These are phyloP conservation scores for Centrocercus urophasianus DNA, from an alignment of 2,113 vertebrate species.

Conservation along the genomic window DNA sequence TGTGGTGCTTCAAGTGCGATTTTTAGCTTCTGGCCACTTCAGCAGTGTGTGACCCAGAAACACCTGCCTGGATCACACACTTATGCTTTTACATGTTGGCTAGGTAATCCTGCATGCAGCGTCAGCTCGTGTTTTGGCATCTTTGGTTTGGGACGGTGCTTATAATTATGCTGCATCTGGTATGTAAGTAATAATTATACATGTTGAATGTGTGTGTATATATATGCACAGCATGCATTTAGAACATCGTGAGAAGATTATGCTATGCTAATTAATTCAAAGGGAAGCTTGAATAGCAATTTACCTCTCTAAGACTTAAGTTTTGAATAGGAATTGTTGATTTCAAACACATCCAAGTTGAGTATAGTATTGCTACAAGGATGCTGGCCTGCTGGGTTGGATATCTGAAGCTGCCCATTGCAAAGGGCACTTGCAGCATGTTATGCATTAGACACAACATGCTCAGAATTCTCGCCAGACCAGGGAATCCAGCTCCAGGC, in stretches of 20 bases:
- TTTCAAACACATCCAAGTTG: not conserved
- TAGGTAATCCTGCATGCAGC: not conserved
- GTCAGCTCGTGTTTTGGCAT: fast-evolving
- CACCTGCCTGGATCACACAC: not conserved
- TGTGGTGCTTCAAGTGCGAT: not conserved
- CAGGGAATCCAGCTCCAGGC: not conserved
- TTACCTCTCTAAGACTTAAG: not conserved
- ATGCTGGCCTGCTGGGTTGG: not conserved
- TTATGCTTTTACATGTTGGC: not conserved
- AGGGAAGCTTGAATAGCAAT: not conserved
- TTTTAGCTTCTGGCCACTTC: not conserved
- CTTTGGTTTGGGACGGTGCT: not conserved
- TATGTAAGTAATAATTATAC: no score
- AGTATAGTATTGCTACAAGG: not conserved
- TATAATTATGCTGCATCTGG: fast-evolving
- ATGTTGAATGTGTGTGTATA: fast-evolving
- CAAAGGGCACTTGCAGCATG: not conserved
- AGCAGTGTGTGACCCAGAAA: not conserved
- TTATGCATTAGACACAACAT: not conserved
- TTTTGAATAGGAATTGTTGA: not conserved
- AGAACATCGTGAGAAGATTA: not conserved
- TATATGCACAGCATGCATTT: not conserved
- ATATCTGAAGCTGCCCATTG: not conserved
- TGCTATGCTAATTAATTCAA: fast-evolving
- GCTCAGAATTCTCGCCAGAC: not conserved